Base-by-base conservation (phyloP, 2,113 vertebrate genomes). In the Sialia sialis region DNA sequence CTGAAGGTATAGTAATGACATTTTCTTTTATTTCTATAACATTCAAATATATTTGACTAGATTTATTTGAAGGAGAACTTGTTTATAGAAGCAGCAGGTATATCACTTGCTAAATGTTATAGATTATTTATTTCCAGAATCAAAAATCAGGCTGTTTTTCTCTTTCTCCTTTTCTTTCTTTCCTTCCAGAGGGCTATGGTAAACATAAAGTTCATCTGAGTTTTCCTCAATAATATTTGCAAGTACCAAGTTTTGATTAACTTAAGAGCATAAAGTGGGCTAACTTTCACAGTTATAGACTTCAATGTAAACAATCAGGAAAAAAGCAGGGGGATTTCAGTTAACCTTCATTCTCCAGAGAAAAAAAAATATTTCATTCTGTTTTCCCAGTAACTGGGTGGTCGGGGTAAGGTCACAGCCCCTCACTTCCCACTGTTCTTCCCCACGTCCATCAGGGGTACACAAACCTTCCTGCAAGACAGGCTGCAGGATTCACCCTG, bases 1-100 rank as follows among this genome's bases (percentile, higher is more conserved):
- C 91, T 93, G 90, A 97, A 97, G 93, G 94, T 95, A 97, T 91
- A 92, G 91, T 96, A 96, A 94, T 55, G 63, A 58, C 39, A 73
- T 87, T 95, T 96, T 94, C 74, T 89, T 91, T 69, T 64, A 60
- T 68, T 91, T 85, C 56, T 78, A 8, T 77, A 89, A 55, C 8
- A 21, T 72, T 82, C 92, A 54, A 54, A 68, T 90, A 86, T 54
- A 30, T 68, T 58, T 87, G 78, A 59, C 52, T 84, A 75, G 66
- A 90, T 92, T 76, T 64, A 89, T 75, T 90, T 96, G 73, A 95
- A 64, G 55, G 70, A 73, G 38, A 78, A 75, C 22, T 91, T 93
- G 60, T 90, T 58, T 87, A 48, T 72, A 93, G 84, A 93, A 91
- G 51, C 41, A 73, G 16, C 29, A 91, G 48, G 18, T 90, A 48